Evolutionary conservation across 2,888 invertebrate species (phyloP).

Genomic region (Eucriotettix oculatus): DNA sequence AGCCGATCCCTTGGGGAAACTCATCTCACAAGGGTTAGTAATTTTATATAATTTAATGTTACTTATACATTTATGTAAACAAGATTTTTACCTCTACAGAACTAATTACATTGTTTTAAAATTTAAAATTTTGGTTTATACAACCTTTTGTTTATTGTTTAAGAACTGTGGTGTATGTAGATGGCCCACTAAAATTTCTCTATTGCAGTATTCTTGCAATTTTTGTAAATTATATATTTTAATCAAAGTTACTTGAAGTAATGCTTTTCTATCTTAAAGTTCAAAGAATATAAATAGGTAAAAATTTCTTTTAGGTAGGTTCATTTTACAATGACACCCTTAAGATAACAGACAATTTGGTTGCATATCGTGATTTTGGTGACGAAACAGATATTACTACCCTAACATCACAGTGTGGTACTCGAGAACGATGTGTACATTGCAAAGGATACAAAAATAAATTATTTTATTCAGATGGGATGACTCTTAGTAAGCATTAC

Average conservation of each 20-base stretch:
- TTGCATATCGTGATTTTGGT: slow-evolving; percentile 13
- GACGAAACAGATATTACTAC: slow-evolving; percentile 10
- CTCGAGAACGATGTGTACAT: slow-evolving; percentile 5
- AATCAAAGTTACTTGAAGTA: too few species aligned
- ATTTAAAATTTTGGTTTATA: too few species aligned
- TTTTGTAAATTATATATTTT: too few species aligned
- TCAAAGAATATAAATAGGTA: neutral
- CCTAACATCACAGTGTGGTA: slow-evolving; percentile 12
- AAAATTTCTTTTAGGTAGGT: slow-evolving; percentile 7
- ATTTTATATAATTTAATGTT: too few species aligned
- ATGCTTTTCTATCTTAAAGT: neutral
- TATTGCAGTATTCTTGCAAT: too few species aligned
- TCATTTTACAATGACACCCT: slow-evolving; percentile 10
- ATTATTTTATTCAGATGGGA: slow-evolving; percentile 5
- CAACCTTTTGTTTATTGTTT: too few species aligned
- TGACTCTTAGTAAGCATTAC: slow-evolving; percentile 1
- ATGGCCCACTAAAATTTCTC: too few species aligned
- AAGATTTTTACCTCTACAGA: too few species aligned
- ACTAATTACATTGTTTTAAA: too few species aligned
- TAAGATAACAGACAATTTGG: slow-evolving; percentile 9
- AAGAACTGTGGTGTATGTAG: too few species aligned
- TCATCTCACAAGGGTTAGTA: slow-evolving; percentile 12
- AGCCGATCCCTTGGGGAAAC: slow-evolving; percentile 9
- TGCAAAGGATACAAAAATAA: slow-evolving; percentile 7
- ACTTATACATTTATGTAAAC: too few species aligned